Conservation (phyloP, 2,888 invertebrate genomes). For the Dioctria rufipes region DNA sequence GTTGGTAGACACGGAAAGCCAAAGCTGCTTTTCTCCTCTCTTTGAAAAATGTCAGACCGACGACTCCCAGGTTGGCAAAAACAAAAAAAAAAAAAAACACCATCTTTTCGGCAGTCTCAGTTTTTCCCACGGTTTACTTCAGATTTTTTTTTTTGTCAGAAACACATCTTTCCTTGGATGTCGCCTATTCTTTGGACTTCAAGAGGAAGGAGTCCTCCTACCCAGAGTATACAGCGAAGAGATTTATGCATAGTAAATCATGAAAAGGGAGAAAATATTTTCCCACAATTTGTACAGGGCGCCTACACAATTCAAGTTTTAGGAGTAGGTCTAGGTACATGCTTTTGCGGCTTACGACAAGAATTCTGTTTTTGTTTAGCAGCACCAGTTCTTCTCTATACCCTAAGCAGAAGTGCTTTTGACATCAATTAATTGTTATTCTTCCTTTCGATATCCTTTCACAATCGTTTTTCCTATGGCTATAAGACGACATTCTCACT, state of each 20-base stretch:
- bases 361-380: too few species aligned
- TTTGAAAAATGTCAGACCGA: background rate
- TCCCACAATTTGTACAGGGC: too few species aligned
- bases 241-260: slow-evolving; percentile 30
- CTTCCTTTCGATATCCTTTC: slow-evolving; percentile 29
- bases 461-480: slow-evolving; percentile 2
- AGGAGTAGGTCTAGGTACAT: background rate
- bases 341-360: background rate
- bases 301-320: background rate
- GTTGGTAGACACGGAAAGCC: slow-evolving; percentile 8
- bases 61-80: background rate
- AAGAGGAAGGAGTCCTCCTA: too few species aligned
- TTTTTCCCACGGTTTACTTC: slow-evolving; percentile 3
- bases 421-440: slow-evolving; percentile 42
- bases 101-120: background rate
- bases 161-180: slow-evolving; percentile 12
- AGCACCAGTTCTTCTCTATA: background rate
- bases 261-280: slow-evolving; percentile 2
- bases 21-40: too few species aligned
- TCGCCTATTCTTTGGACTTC: background rate
- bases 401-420: slow-evolving; percentile 10
- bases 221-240: background rate
- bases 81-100: background rate
- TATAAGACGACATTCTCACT: background rate
- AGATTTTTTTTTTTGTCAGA: slow-evolving; percentile 5